These are phyloP conservation scores for Danio choprae DNA, from an alignment of 2,797 vertebrate genomes.

Conservation along the genomic window DNA sequence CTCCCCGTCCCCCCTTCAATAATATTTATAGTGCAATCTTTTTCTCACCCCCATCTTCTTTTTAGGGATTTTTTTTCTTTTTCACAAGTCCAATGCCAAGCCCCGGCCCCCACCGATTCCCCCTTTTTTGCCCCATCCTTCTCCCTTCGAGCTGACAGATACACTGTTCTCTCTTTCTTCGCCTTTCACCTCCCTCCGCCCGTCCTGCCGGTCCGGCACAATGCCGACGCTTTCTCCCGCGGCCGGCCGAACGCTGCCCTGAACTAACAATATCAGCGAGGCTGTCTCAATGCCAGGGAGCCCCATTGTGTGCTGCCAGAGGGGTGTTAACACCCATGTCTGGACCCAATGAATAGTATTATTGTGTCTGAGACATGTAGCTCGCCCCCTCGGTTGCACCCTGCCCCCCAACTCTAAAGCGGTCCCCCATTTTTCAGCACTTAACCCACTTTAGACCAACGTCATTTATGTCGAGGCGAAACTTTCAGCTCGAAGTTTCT, in stretches of 20 bases:
- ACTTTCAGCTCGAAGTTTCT: constrained; percentile 58
- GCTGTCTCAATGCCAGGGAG: constrained; percentile 80
- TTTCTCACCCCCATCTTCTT: constrained; percentile 59
- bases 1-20: constrained; percentile 61
- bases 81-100: constrained; percentile 78
- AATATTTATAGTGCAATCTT: constrained; percentile 75
- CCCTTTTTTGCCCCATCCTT: constrained; percentile 56
- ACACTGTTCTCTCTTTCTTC: constrained; percentile 80
- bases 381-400: constrained; percentile 67
- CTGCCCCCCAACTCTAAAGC: constrained; percentile 59
- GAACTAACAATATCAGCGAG: constrained; percentile 84
- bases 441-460: constrained; percentile 65
- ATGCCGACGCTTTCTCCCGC: constrained; percentile 83
- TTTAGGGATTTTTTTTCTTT: constrained; percentile 49
- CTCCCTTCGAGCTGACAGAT: constrained; percentile 78
- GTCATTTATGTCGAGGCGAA: constrained; percentile 66
- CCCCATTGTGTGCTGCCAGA: constrained; percentile 88
- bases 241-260: constrained; percentile 78
- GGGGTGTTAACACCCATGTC: constrained; percentile 86
- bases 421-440: constrained; percentile 22
- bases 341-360: constrained; percentile 87
- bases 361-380: constrained; percentile 88
- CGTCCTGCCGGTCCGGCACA: constrained; percentile 79
- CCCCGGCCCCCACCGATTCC: constrained; percentile 56
- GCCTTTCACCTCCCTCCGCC: constrained; percentile 79